These are phyloP conservation scores for Hypomesus transpacificus DNA, from an alignment of 2,113 vertebrate species.

Conservation along the genomic window DNA sequence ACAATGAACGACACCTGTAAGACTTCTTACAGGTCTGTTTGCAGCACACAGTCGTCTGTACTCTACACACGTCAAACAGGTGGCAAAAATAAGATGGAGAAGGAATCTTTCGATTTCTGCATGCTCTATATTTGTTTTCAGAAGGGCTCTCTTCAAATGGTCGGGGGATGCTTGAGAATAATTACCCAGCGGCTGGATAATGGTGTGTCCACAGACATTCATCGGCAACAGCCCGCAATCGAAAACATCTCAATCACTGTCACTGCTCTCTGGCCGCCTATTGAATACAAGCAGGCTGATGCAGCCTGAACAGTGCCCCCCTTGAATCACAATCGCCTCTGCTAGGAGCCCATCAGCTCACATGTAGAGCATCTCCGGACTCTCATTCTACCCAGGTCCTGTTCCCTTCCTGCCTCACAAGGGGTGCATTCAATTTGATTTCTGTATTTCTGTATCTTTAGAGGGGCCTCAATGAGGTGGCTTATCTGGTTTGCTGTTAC, in stretches of 20 bases:
- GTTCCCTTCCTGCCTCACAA: too few species aligned
- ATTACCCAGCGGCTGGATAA: constrained; percentile 17
- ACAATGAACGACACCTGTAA: too few species aligned
- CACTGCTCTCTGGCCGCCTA: background rate
- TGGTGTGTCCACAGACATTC: background rate
- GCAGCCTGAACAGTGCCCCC: background rate
- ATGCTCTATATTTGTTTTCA: background rate
- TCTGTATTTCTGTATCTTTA: too few species aligned
- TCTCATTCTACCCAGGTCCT: too few species aligned
- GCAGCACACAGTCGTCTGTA: too few species aligned
- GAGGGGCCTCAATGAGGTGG: background rate
- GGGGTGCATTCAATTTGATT: too few species aligned
- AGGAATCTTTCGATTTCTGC: background rate
- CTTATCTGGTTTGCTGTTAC: background rate
- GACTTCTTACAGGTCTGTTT: too few species aligned
- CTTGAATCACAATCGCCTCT: constrained; percentile 5
- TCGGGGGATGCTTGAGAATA: constrained; percentile 13
- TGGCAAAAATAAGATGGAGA: background rate
- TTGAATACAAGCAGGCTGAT: background rate
- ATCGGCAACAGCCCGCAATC: constrained; percentile 10
- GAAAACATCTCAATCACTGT: constrained; percentile 30
- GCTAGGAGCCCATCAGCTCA: background rate
- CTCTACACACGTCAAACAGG: background rate
- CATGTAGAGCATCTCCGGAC: background rate
- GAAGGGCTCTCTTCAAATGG: background rate